These are phyloP conservation scores for Phoxinus phoxinus DNA, from an alignment of 2,113 vertebrate species.

Conservation along the genomic window DNA sequence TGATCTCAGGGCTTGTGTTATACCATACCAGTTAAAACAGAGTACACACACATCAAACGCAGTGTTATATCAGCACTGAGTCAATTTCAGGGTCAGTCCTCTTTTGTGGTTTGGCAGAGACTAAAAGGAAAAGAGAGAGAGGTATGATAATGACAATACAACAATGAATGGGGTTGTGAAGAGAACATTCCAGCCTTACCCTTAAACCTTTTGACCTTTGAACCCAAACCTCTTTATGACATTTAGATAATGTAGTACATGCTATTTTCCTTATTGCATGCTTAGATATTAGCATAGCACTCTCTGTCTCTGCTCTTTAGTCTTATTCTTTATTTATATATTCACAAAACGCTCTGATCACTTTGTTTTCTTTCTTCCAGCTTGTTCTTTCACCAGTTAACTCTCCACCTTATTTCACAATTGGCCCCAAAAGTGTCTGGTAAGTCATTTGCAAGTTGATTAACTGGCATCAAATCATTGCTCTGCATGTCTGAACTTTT, in stretches of 20 bases:
- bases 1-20: conserved; percentile 47
- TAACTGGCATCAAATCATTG: no score
- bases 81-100: conserved; percentile 37
- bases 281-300: neutral
- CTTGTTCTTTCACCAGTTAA: neutral
- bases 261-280: neutral
- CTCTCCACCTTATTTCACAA: neutral
- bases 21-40: conserved; percentile 44
- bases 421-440: neutral
- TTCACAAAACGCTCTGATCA: neutral
- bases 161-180: conserved; percentile 50
- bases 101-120: conserved; percentile 51
- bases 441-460: neutral
- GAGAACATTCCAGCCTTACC: conserved; percentile 43
- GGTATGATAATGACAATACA: conserved; percentile 38
- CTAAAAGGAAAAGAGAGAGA: conserved; percentile 30
- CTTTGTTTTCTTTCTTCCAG: neutral
- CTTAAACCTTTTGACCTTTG: conserved; percentile 50
- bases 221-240: neutral
- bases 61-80: conserved; percentile 39
- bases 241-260: neutral
- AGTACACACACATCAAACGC: conserved; percentile 40
- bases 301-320: neutral
- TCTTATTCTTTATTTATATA: neutral
- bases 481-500: no score